phyloP scores from a whole-genome alignment of 2,797 vertebrate species.

The Hydrocynus forskahlii region DNA sequence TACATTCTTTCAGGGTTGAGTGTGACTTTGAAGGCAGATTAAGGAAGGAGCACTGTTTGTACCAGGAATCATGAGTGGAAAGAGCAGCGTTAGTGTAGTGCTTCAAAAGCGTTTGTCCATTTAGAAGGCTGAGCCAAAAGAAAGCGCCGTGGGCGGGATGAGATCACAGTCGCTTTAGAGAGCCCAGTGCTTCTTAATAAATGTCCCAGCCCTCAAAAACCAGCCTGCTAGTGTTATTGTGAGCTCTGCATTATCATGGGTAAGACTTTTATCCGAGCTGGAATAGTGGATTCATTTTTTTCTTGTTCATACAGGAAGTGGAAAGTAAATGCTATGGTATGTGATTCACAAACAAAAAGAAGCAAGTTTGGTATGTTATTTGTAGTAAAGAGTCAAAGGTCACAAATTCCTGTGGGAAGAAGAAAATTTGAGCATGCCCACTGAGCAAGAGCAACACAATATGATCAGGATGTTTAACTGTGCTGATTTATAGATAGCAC shows the following conservation, averaged over 20 bases:
- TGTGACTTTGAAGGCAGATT: not conserved
- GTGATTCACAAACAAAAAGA: slow-evolving; percentile 14
- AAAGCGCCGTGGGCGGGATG: not conserved
- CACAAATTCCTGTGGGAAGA: too few species aligned
- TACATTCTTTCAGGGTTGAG: not conserved
- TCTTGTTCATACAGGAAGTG: not conserved
- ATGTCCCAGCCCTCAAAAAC: not conserved
- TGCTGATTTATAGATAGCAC: too few species aligned
- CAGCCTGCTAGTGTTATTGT: not conserved
- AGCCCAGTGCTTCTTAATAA: not conserved
- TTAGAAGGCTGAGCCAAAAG: not conserved
- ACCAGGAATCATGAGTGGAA: not conserved
- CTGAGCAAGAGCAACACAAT: too few species aligned
- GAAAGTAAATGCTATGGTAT: not conserved
- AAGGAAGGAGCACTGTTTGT: not conserved
- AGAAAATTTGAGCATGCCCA: too few species aligned
- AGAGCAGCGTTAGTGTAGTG: not conserved
- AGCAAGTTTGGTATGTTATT: too few species aligned
- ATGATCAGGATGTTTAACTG: too few species aligned
- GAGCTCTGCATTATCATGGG: not conserved
- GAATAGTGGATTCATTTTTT: not conserved
- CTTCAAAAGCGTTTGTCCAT: not conserved
- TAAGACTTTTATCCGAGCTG: not conserved
- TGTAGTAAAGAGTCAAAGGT: too few species aligned
- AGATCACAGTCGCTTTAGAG: slow-evolving; percentile 10